Evolutionary conservation across 2,797 vertebrate species (phyloP).

Genomic region (Aeoliscus strigatus): DNA sequence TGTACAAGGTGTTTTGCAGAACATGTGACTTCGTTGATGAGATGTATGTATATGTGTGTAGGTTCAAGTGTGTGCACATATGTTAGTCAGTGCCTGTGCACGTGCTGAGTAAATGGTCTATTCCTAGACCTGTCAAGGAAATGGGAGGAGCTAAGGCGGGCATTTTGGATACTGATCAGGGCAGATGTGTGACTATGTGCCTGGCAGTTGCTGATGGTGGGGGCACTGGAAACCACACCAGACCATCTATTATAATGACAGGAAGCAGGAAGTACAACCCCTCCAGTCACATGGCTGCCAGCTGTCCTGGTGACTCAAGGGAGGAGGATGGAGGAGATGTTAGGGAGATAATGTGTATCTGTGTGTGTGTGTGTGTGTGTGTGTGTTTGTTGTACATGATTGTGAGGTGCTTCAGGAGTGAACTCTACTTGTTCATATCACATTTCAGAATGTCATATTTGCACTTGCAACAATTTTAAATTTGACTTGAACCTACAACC

Average conservation of each 20-base stretch:
- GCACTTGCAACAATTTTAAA: conserved; percentile 21
- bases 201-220: conserved; percentile 47
- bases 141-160: conserved; percentile 45
- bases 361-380: conserved; percentile 9
- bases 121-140: conserved; percentile 61
- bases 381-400: background rate
- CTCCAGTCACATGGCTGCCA: conserved; percentile 94
- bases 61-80: conserved; percentile 29
- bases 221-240: conserved; percentile 93
- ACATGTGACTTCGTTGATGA: conserved; percentile 2
- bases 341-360: conserved; percentile 16
- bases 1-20: no score
- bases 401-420: background rate
- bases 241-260: conserved; percentile 97
- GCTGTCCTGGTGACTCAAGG: conserved; percentile 83
- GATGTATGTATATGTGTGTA: conserved; percentile 1
- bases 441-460: conserved; percentile 10
- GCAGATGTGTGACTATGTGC: conserved; percentile 46
- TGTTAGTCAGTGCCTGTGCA: conserved; percentile 40
- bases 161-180: conserved; percentile 93
- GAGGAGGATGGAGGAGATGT: conserved; percentile 51
- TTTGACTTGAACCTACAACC: conserved; percentile 1
- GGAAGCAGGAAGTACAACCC: conserved; percentile 83
- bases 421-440: conserved; percentile 19
- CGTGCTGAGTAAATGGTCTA: conserved; percentile 85